These are phyloP conservation scores for Epirrhoe alternata DNA, from an alignment of 2,888 invertebrate genomes.

Conservation along the genomic window DNA sequence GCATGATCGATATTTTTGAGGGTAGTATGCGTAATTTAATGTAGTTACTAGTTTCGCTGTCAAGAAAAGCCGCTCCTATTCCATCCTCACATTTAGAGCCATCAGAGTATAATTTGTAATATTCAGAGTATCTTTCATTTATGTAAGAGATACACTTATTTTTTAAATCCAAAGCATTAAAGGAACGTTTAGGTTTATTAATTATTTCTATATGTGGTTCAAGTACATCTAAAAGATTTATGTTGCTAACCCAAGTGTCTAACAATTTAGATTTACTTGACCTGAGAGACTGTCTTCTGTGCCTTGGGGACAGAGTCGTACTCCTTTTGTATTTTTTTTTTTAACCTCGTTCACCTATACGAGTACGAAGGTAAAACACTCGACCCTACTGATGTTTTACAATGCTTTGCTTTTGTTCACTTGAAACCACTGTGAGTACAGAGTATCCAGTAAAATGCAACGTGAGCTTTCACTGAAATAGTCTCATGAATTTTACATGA, in stretches of 20 bases:
- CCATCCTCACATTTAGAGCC: constrained; percentile 6
- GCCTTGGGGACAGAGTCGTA: no score
- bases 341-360: no score
- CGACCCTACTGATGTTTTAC: no score
- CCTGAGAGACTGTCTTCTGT: no score
- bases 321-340: no score
- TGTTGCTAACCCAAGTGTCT: constrained; percentile 12
- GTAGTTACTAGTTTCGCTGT: neutral
- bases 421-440: no score
- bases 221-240: constrained; percentile 1
- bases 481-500: constrained; percentile 15
- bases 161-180: constrained; percentile 3
- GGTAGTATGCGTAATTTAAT: neutral
- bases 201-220: constrained; percentile 4
- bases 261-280: neutral
- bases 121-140: constrained; percentile 4
- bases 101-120: constrained; percentile 6
- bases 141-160: constrained; percentile 1
- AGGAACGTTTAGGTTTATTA: constrained; percentile 5
- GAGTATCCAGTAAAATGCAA: neutral
- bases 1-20: constrained; percentile 5
- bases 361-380: no score
- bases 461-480: constrained; percentile 1
- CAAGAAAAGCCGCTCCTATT: neutral
- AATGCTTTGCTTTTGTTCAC: no score